These are phyloP conservation scores for Globodera rostochiensis DNA, from an alignment of 1,140 invertebrate species.

Conservation along the genomic window DNA sequence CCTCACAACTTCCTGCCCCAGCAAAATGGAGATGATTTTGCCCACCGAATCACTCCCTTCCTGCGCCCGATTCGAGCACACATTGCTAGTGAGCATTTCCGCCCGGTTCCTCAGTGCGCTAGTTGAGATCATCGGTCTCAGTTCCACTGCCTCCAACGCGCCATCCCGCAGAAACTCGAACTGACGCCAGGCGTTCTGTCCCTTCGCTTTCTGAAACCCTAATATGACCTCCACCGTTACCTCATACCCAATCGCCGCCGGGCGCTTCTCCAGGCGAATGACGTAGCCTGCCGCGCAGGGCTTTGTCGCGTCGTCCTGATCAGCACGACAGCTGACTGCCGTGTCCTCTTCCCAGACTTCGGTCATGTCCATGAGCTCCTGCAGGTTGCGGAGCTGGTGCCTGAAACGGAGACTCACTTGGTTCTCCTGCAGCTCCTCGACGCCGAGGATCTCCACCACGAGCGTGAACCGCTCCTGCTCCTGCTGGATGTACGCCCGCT, in stretches of 20 bases:
- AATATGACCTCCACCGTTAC: neutral
- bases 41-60: too few relatives aligned
- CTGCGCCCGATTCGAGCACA: neutral
- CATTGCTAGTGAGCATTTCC: neutral
- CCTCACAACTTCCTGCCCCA: neutral
- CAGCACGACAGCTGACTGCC: neutral
- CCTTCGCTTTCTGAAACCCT: neutral
- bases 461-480: neutral
- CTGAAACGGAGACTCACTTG: neutral
- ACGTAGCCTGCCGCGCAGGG: slow-evolving; percentile 3
- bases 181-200: neutral
- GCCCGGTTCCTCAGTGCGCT: neutral
- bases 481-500: neutral
- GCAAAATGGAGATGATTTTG: neutral
- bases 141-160: neutral
- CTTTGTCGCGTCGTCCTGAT: neutral
- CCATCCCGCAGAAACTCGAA: neutral
- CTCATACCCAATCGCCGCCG: neutral
- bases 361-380: neutral
- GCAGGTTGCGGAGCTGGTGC: neutral
- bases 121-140: neutral
- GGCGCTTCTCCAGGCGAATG: neutral
- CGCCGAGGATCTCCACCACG: neutral
- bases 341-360: slow-evolving; percentile 17
- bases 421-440: neutral